Conservation (phyloP, 2,113 vertebrate genomes). For the Gymnogyps californianus region DNA sequence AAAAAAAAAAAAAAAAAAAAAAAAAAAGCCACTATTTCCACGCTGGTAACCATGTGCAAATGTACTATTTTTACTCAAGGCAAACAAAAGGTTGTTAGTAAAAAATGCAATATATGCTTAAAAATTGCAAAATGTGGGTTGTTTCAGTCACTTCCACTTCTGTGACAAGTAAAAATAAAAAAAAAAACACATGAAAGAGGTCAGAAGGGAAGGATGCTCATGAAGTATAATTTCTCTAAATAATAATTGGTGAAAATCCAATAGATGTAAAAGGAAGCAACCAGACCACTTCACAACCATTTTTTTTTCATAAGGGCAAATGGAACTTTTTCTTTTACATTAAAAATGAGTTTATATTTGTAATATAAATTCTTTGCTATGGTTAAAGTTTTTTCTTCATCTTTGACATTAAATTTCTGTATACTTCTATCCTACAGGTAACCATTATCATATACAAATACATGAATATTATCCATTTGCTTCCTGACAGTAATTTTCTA, state of each 20-base stretch:
- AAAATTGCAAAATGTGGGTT: background rate
- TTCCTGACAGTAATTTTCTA: background rate
- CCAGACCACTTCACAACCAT: background rate
- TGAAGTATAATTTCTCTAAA: background rate
- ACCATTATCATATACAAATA: background rate
- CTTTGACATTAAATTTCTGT: background rate
- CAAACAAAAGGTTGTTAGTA: background rate
- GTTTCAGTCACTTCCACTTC: background rate
- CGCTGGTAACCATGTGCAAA: background rate
- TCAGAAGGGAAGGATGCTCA: background rate
- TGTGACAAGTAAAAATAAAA: background rate
- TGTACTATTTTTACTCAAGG: background rate
- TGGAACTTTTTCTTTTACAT: background rate
- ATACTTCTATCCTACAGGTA: background rate
- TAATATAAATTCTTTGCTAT: background rate
- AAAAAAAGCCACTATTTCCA: background rate
- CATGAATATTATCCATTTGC: background rate
- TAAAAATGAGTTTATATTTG: conserved; percentile 9
- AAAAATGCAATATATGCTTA: background rate
- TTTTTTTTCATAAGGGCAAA: background rate
- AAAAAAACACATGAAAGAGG: background rate
- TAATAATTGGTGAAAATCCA: background rate
- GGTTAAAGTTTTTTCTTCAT: background rate
- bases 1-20: background rate
- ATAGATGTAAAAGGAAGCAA: background rate